A percentile compares a stretch with the other conserved stretches of the same genome.
phyloP scores from a whole-genome alignment of 1,140 invertebrate species.

The Dinoponera quadriceps region DNA sequence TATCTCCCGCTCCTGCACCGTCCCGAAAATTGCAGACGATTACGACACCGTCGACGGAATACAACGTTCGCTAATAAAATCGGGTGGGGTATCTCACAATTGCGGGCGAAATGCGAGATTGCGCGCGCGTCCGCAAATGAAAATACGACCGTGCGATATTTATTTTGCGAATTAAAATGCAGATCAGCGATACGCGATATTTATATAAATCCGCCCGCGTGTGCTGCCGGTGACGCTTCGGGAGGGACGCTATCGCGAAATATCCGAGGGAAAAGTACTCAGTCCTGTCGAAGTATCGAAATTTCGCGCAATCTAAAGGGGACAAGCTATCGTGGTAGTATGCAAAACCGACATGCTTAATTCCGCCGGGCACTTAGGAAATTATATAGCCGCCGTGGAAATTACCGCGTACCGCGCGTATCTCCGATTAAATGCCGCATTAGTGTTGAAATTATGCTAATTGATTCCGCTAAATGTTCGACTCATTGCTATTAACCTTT shows the following conservation, averaged over 20 bases:
- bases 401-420: constrained; percentile 45
- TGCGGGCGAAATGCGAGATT: background rate
- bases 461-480: constrained; percentile 53
- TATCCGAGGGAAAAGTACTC: constrained; percentile 1
- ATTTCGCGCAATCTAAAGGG: constrained; percentile 35
- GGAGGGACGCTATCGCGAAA: constrained; percentile 1
- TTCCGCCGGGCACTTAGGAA: constrained; percentile 50
- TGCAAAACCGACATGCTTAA: constrained; percentile 48
- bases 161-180: constrained; percentile 20
- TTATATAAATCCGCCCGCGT: constrained; percentile 47
- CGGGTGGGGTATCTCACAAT: constrained; percentile 25
- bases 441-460: constrained; percentile 59
- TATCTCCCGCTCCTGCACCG: background rate
- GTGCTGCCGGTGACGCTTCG: constrained; percentile 13
- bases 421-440: constrained; percentile 45
- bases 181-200: constrained; percentile 24
- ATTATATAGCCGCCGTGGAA: constrained; percentile 51
- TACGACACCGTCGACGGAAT: constrained; percentile 11
- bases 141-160: constrained; percentile 14
- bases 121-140: background rate
- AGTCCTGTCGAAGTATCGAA: constrained; percentile 16
- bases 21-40: constrained; percentile 10
- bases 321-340: constrained; percentile 45
- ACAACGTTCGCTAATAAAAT: background rate
- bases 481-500: constrained; percentile 50